Evolutionary conservation across 2,888 invertebrate genomes (phyloP).

Genomic region (Cynaeus angustus): DNA sequence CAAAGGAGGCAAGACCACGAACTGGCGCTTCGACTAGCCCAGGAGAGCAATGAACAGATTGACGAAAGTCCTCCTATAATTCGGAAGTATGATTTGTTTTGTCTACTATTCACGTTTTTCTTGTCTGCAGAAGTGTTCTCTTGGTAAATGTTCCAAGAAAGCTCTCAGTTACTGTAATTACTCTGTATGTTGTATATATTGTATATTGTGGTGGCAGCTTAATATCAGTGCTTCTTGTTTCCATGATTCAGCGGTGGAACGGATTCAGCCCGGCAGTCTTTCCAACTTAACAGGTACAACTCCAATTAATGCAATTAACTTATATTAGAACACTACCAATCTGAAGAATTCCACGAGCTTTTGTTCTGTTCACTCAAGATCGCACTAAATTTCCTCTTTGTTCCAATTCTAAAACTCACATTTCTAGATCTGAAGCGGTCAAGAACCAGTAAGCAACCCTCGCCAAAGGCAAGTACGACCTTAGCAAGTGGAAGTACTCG

Average conservation of each 20-base stretch:
- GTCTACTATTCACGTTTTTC: neutral
- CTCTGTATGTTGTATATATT: slow-evolving; percentile 62
- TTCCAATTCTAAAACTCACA: neutral
- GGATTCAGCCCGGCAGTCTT: slow-evolving; percentile 61
- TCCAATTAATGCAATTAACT: neutral
- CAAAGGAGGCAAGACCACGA: slow-evolving; percentile 97
- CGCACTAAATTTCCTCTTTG: neutral
- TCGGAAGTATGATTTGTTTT: slow-evolving; percentile 78
- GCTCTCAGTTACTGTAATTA: too few species aligned
- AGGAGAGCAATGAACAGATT: slow-evolving; percentile 89
- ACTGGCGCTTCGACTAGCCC: slow-evolving; percentile 92
- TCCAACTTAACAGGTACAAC: slow-evolving; percentile 73
- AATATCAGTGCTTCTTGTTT: slow-evolving; percentile 70
- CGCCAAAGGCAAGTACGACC: slow-evolving; percentile 91
- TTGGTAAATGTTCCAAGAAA: too few species aligned
- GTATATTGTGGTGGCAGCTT: slow-evolving; percentile 65
- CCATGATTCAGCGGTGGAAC: slow-evolving; percentile 69
- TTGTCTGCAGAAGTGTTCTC: too few species aligned
- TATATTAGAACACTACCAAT: too few species aligned
- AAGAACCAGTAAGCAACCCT: slow-evolving; percentile 85
- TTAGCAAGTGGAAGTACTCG: slow-evolving; percentile 98
- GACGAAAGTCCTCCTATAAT: slow-evolving; percentile 86
- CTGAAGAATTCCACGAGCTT: slow-evolving; percentile 36
- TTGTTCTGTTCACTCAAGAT: slow-evolving; percentile 2
- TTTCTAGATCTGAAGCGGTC: slow-evolving; percentile 84